Conservation (phyloP, 2,888 invertebrate species). For the Malthinus flaveolus region DNA sequence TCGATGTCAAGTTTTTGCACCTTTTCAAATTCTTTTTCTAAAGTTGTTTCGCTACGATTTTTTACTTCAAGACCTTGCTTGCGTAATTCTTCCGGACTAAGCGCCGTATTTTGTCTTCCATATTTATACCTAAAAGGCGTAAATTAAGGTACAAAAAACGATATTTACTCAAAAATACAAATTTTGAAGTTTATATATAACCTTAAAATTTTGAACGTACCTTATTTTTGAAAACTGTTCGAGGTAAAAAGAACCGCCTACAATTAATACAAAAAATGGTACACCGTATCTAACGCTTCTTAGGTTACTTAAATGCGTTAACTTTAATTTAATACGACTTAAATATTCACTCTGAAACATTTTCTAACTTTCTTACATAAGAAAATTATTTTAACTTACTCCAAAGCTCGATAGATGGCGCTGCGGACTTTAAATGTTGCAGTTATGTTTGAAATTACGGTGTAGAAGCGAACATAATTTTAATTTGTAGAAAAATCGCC, state of each 20-base stretch:
- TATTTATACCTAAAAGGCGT: constrained; percentile 59
- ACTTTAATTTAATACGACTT: neutral
- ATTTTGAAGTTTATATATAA: neutral
- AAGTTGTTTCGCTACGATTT: constrained; percentile 66
- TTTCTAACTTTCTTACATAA: too few relatives aligned
- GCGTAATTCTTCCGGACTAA: constrained; percentile 67
- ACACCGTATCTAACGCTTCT: constrained; percentile 63
- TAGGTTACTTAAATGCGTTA: constrained; percentile 1
- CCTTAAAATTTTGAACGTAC: constrained; percentile 52
- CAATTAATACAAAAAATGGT: constrained; percentile 72
- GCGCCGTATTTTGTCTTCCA: constrained; percentile 58
- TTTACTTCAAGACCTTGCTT: constrained; percentile 70
- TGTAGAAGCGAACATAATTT: too few relatives aligned
- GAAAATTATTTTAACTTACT: too few relatives aligned
- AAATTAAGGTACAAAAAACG: too few relatives aligned
- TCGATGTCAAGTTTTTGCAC: constrained; percentile 74
- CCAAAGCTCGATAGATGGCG: too few relatives aligned
- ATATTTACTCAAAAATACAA: neutral
- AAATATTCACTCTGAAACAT: neutral
- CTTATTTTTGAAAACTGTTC: constrained; percentile 74
- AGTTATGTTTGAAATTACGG: too few relatives aligned
- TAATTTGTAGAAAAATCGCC: too few relatives aligned
- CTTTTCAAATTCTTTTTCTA: constrained; percentile 76
- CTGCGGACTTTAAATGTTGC: too few relatives aligned
- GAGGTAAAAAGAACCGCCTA: constrained; percentile 79